These are phyloP conservation scores for Calonectris borealis DNA, from an alignment of 2,113 vertebrate species.

Conservation along the genomic window DNA sequence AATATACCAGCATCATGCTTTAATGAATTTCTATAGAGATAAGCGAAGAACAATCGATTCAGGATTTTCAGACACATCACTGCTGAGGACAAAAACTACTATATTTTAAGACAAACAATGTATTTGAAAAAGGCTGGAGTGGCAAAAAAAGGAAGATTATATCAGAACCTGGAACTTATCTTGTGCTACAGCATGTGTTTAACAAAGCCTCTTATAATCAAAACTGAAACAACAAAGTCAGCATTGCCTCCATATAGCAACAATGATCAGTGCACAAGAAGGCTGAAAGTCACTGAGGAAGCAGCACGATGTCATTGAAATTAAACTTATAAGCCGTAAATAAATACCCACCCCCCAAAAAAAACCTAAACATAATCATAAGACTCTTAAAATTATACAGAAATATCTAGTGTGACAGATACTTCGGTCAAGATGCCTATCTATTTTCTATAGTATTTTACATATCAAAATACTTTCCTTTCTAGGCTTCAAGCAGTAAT, in stretches of 20 bases:
- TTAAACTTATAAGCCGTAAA: background rate
- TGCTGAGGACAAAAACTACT: background rate
- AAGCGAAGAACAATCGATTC: background rate
- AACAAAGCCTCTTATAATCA: background rate
- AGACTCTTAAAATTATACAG: background rate
- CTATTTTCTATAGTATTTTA: slow-evolving; percentile 25
- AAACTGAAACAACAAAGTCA: background rate
- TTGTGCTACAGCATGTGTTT: background rate
- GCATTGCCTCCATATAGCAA: background rate
- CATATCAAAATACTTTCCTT: slow-evolving; percentile 14
- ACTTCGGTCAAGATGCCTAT: background rate
- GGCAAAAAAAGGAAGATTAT: background rate
- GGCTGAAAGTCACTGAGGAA: background rate
- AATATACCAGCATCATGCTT: background rate
- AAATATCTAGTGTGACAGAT: background rate
- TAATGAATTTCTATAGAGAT: background rate
- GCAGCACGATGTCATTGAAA: background rate
- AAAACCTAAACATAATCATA: background rate
- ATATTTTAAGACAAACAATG: background rate
- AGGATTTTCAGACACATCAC: background rate
- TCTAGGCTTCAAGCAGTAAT: slow-evolving; percentile 25
- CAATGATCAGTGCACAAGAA: background rate
- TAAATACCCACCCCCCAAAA: background rate
- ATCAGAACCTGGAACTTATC: background rate
- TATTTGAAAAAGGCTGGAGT: background rate